A percentile compares a stretch with the other conserved stretches of the same genome.
Conservation (phyloP, 2,113 vertebrate species). For the Phrynocephalus versicolor region DNA sequence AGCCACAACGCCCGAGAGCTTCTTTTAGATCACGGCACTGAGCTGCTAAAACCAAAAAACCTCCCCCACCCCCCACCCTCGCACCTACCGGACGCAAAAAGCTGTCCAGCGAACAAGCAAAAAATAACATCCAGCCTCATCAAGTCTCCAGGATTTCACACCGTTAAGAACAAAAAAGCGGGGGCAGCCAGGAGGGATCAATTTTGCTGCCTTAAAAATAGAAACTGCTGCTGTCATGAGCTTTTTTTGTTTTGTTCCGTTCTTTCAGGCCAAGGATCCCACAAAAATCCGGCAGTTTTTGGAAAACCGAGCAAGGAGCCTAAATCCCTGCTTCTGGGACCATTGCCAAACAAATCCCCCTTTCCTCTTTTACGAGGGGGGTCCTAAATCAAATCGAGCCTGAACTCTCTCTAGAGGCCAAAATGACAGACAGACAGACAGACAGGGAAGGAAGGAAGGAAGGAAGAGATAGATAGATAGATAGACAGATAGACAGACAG, state of each 20-base stretch:
- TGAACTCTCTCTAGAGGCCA: too few relatives aligned
- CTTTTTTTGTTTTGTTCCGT: not conserved
- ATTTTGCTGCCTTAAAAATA: conserved; percentile 60
- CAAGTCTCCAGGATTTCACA: conserved; percentile 7
- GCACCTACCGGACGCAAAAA: conserved; percentile 49
- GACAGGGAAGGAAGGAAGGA: too few relatives aligned
- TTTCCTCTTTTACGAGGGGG: not conserved
- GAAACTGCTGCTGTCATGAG: conserved; percentile 32
- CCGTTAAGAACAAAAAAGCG: conserved; percentile 47
- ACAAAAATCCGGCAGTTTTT: not conserved
- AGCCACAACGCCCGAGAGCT: conserved; percentile 48
- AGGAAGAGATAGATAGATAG: too few relatives aligned
- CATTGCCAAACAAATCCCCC: too few relatives aligned
- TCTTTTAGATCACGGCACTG: conserved; percentile 42
- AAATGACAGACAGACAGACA: too few relatives aligned
- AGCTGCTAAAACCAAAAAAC: not conserved
- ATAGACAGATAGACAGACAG: too few relatives aligned
- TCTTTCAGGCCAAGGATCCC: not conserved
- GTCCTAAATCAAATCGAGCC: not conserved
- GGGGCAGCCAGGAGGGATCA: conserved; percentile 14
- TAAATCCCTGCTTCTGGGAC: too few relatives aligned
- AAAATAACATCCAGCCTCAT: not conserved
- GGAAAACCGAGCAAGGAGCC: not conserved
- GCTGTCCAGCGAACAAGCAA: conserved; percentile 30
- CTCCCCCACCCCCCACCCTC: conserved; percentile 41